Evolutionary conservation across 2,888 invertebrate genomes (phyloP).

Genomic region (Netelia inedita): DNA sequence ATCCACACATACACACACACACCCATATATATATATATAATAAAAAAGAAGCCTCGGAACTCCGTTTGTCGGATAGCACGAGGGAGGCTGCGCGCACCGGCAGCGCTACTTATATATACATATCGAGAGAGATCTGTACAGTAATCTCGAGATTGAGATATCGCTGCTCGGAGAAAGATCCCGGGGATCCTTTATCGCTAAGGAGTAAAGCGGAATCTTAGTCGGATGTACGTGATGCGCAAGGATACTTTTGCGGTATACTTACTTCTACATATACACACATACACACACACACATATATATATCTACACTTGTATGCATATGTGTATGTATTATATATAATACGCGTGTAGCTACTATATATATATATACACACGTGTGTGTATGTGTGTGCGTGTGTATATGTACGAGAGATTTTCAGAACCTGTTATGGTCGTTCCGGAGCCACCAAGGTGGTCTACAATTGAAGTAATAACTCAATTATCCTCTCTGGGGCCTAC

Average conservation of each 20-base stretch:
- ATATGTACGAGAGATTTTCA: slow-evolving; percentile 82
- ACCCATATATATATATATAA: neutral
- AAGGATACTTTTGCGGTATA: slow-evolving; percentile 60
- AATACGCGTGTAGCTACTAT: neutral
- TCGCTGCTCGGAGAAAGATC: slow-evolving; percentile 49
- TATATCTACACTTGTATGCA: slow-evolving; percentile 1
- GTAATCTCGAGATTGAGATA: slow-evolving; percentile 68
- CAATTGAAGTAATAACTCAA: slow-evolving; percentile 86
- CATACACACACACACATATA: slow-evolving; percentile 1
- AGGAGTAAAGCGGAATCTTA: slow-evolving; percentile 68
- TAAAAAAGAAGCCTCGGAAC: neutral
- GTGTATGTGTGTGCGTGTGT: neutral
- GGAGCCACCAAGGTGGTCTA: slow-evolving; percentile 85
- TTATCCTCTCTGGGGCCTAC: slow-evolving; percentile 84
- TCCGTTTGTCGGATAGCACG: slow-evolving; percentile 38
- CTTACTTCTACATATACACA: slow-evolving; percentile 19
- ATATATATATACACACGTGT: too few relatives aligned
- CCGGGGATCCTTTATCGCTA: slow-evolving; percentile 67
- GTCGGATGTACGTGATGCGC: slow-evolving; percentile 63
- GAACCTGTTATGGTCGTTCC: slow-evolving; percentile 84
- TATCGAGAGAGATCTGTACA: slow-evolving; percentile 46
- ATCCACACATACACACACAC: neutral
- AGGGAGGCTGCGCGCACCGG: slow-evolving; percentile 25
- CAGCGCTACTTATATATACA: neutral
- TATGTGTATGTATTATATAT: slow-evolving; percentile 10